Percentiles rank a stretch among this genome's conserved stretches.
phyloP scores from a whole-genome alignment of 2,888 invertebrate species.

The Dolichopus griseipennis region DNA sequence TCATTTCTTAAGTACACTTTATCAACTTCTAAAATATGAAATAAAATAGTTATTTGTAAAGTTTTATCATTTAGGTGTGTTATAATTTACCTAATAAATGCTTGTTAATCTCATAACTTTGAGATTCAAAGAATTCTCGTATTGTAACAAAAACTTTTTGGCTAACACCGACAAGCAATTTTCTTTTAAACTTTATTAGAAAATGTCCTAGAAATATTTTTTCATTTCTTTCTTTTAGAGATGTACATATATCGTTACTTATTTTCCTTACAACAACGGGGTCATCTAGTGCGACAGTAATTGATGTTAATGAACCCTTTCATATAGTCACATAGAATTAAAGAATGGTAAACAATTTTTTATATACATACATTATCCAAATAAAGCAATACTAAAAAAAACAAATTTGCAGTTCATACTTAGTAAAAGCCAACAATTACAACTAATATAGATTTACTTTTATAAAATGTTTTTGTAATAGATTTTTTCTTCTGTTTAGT shows the following conservation, averaged over 20 bases:
- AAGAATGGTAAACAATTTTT: no score
- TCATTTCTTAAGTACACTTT: conserved; percentile 32
- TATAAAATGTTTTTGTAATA: background rate
- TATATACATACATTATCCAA: no score
- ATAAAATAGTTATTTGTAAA: background rate
- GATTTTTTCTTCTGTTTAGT: conserved; percentile 12
- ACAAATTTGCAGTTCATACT: background rate
- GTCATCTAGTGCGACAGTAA: conserved; percentile 22
- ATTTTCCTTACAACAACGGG: conserved; percentile 10
- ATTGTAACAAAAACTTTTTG: conserved; percentile 36
- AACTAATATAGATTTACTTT: no score
- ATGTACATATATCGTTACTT: conserved; percentile 25
- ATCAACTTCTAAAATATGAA: conserved; percentile 29
- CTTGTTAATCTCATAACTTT: conserved; percentile 32
- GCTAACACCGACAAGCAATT: conserved; percentile 34
- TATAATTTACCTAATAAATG: conserved; percentile 29
- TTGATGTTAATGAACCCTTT: conserved; percentile 36
- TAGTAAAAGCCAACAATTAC: no score
- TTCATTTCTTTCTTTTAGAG: conserved; percentile 30
- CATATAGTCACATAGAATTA: no score
- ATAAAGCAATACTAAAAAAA: conserved; percentile 12
- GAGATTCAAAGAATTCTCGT: conserved; percentile 33
- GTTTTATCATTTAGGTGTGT: background rate
- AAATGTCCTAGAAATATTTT: conserved; percentile 36
- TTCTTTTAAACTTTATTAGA: conserved; percentile 37